phyloP scores from a whole-genome alignment of 2,888 invertebrate species.

The Sisyra terminalis region DNA sequence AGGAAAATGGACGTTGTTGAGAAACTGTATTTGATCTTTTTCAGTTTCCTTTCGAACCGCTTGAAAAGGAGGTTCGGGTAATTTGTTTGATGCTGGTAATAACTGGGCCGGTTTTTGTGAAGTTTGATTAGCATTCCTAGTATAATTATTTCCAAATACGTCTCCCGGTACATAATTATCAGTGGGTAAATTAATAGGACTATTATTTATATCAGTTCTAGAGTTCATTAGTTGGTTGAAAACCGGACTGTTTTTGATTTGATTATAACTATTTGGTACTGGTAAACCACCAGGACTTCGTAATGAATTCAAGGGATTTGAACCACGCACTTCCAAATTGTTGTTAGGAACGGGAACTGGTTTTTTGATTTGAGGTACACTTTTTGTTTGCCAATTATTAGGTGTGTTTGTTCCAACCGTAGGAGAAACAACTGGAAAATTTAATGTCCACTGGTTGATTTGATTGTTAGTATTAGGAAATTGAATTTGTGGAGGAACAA shows the following conservation, averaged over 20 bases:
- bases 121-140: background rate
- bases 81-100: constrained; percentile 9
- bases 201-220: background rate
- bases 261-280: background rate
- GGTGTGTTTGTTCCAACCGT: constrained; percentile 14
- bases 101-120: background rate
- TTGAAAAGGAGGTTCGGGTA: constrained; percentile 10
- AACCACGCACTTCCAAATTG: constrained; percentile 3
- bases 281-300: constrained; percentile 10
- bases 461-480: constrained; percentile 11
- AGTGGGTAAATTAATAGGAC: background rate
- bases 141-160: background rate
- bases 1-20: constrained; percentile 39
- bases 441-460: constrained; percentile 16
- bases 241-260: background rate
- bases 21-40: constrained; percentile 35
- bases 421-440: constrained; percentile 15
- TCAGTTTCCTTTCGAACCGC: constrained; percentile 18
- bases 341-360: constrained; percentile 6
- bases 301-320: constrained; percentile 5
- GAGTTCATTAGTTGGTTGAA: background rate
- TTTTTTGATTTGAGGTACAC: constrained; percentile 10
- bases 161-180: background rate
- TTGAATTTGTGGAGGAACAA: constrained; percentile 12
- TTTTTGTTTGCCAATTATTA: constrained; percentile 13